Percentiles rank a stretch among this genome's conserved stretches.
These are phyloP conservation scores for Episyrphus balteatus DNA, from an alignment of 1,140 invertebrate species.

Conservation along the genomic window DNA sequence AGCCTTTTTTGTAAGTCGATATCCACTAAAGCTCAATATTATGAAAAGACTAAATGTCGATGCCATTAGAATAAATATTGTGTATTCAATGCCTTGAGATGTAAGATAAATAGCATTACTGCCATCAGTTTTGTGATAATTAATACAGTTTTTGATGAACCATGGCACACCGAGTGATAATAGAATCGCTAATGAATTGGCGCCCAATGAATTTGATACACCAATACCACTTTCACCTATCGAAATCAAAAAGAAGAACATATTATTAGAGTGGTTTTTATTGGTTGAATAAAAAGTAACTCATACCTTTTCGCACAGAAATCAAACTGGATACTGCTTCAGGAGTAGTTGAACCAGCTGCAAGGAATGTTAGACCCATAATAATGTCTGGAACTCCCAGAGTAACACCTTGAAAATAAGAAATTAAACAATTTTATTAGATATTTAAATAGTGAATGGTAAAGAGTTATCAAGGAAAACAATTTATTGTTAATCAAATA, in stretches of 20 bases:
- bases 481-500: too few relatives aligned
- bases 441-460: too few relatives aligned
- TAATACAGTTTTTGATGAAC: slow-evolving; percentile 57
- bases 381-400: slow-evolving; percentile 71
- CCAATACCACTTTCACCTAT: slow-evolving; percentile 72
- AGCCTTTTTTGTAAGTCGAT: slow-evolving; percentile 44
- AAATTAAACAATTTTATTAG: neutral
- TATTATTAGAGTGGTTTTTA: neutral
- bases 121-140: slow-evolving; percentile 32
- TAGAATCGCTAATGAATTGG: slow-evolving; percentile 74
- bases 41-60: slow-evolving; percentile 47
- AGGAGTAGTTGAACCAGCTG: slow-evolving; percentile 78
- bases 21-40: slow-evolving; percentile 44
- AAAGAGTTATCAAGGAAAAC: too few relatives aligned
- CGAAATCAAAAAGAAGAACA: slow-evolving; percentile 8
- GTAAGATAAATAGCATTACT: slow-evolving; percentile 37
- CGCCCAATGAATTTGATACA: slow-evolving; percentile 72
- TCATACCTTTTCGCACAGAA: slow-evolving; percentile 57
- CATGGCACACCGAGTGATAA: slow-evolving; percentile 78
- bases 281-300: neutral
- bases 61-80: slow-evolving; percentile 46
- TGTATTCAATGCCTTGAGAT: slow-evolving; percentile 45
- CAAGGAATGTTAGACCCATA: slow-evolving; percentile 81
- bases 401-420: slow-evolving; percentile 50
- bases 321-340: slow-evolving; percentile 78